Evolutionary conservation across 1,140 invertebrate species (phyloP).

Genomic region (Drosophila neocordata): DNA sequence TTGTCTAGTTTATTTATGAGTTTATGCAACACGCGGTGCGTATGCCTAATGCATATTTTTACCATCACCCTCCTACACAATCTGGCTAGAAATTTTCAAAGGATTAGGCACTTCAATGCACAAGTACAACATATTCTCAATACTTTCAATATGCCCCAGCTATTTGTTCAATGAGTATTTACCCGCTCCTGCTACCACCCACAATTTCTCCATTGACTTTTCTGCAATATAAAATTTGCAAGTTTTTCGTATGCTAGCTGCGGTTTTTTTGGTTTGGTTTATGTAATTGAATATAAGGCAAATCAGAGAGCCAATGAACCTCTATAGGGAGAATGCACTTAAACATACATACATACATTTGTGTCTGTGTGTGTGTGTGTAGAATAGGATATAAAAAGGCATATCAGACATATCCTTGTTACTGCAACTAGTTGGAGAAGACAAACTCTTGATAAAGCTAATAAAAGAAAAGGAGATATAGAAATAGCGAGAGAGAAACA

Average conservation of each 20-base stretch:
- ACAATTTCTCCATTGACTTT: conserved; percentile 57
- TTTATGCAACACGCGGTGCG: conserved; percentile 46
- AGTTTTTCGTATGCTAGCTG: conserved; percentile 54
- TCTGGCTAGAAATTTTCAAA: conserved; percentile 61
- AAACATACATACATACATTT: background rate
- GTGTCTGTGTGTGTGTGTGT: background rate
- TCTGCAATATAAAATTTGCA: conserved; percentile 64
- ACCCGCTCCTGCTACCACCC: background rate
- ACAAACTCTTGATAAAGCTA: background rate
- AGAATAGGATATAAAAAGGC: background rate
- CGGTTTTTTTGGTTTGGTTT: conserved; percentile 45
- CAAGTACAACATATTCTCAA: conserved; percentile 35
- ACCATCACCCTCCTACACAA: background rate
- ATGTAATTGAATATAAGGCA: conserved; percentile 69
- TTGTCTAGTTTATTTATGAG: conserved; percentile 70
- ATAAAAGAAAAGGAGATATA: background rate
- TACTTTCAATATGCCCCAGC: background rate
- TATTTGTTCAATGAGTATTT: background rate
- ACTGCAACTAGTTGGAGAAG: too few relatives aligned
- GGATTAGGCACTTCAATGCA: conserved; percentile 72
- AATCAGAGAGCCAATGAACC: conserved; percentile 44
- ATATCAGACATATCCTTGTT: background rate
- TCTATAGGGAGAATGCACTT: conserved; percentile 14
- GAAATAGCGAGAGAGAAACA: background rate
- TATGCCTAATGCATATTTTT: conserved; percentile 71